Evolutionary conservation across 1,140 invertebrate species (phyloP).

Genomic region (Bombus waltoni): DNA sequence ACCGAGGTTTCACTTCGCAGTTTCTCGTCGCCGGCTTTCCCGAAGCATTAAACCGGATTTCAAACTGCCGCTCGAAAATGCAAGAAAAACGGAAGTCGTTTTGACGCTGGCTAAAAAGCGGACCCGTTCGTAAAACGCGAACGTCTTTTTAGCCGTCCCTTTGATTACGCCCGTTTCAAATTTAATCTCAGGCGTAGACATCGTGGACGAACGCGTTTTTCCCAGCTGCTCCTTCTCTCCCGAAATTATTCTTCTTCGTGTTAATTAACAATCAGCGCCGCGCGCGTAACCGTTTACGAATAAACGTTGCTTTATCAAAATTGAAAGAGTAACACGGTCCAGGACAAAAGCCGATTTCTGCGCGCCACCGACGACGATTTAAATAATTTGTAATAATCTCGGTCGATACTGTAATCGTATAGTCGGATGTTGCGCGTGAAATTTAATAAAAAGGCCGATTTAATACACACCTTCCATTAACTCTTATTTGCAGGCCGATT

Average conservation of each 20-base stretch:
- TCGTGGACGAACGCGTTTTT: background rate
- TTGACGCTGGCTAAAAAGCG: background rate
- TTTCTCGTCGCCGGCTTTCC: constrained; percentile 43
- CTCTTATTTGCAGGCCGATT: constrained; percentile 28
- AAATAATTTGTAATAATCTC: background rate
- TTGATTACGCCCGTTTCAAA: constrained; percentile 16
- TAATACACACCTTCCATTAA: constrained; percentile 29
- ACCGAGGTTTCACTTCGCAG: constrained; percentile 46
- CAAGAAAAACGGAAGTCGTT: constrained; percentile 40
- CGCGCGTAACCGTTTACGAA: background rate
- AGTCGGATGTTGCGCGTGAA: background rate
- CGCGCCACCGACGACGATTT: background rate
- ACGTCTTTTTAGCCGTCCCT: background rate
- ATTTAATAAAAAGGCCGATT: constrained; percentile 15
- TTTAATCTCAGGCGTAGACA: background rate
- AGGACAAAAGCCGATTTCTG: background rate
- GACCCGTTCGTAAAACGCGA: background rate
- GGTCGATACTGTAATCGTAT: background rate
- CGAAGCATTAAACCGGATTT: constrained; percentile 49
- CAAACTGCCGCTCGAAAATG: constrained; percentile 35
- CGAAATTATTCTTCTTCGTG: background rate
- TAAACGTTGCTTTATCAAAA: background rate
- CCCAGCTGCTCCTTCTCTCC: no score
- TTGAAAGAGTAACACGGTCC: background rate
- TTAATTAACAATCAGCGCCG: constrained; percentile 4